Percentiles rank a stretch among this genome's conserved stretches.
phyloP scores from a whole-genome alignment of 64 coral and sea anemone species.

The Catalaphyllia jardinei region DNA sequence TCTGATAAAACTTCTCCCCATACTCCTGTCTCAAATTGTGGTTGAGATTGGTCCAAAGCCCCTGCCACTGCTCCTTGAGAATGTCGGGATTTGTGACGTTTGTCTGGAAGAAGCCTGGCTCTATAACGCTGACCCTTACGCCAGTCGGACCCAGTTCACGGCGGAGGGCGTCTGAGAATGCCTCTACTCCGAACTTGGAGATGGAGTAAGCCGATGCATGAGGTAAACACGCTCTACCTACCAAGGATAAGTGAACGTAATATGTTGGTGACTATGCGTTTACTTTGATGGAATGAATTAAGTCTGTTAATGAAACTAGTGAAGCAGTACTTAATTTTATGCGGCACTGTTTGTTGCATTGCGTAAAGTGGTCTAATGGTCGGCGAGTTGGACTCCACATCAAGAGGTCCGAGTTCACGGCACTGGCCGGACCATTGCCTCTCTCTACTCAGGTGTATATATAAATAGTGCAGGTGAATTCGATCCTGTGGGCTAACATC shows the following conservation, averaged over 20 bases:
- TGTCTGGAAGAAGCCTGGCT: slow-evolving; percentile 94
- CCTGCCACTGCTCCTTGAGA: slow-evolving; percentile 52
- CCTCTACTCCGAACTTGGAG: slow-evolving; percentile 89
- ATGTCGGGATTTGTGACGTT: slow-evolving; percentile 53
- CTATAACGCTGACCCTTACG: slow-evolving; percentile 71
- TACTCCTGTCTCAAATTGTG: slow-evolving; percentile 63
- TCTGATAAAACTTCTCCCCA: slow-evolving; percentile 64
- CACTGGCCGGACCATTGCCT: no score
- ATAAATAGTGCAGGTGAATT: no score
- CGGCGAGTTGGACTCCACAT: no score
- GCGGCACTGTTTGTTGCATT: no score
- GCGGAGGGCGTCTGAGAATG: slow-evolving; percentile 88
- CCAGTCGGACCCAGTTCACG: slow-evolving; percentile 62
- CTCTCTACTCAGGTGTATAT: no score
- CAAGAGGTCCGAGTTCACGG: no score
- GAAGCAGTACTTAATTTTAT: no score
- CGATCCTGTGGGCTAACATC: no score
- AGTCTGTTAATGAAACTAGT: no score
- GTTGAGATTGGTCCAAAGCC: slow-evolving; percentile 57
- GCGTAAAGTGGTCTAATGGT: no score
- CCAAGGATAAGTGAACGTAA: neutral
- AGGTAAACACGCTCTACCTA: slow-evolving; percentile 80
- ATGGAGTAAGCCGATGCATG: slow-evolving; percentile 71
- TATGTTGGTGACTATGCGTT: neutral
- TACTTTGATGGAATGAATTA: no score